Evolutionary conservation across 2,888 invertebrate genomes (phyloP).

Genomic region (Melieria crassipennis): DNA sequence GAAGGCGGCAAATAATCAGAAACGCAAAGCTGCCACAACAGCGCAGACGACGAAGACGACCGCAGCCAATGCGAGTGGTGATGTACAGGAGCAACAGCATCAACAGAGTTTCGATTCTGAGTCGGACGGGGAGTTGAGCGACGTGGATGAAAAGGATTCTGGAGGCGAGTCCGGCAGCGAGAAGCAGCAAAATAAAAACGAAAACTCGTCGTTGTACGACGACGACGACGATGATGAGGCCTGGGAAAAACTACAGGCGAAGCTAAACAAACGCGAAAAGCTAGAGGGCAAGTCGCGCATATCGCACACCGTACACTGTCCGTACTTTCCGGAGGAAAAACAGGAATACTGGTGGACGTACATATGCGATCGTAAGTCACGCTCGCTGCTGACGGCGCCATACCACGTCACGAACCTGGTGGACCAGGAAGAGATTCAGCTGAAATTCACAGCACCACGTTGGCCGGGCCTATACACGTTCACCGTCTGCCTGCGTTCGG

Average conservation of each 20-base stretch:
- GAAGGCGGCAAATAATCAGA: conserved; percentile 58
- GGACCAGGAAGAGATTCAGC: conserved; percentile 87
- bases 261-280: conserved; percentile 86
- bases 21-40: conserved; percentile 56
- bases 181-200: conserved; percentile 69
- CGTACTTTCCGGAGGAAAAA: conserved; percentile 93
- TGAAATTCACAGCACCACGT: conserved; percentile 95
- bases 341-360: conserved; percentile 99
- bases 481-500: conserved; percentile 89
- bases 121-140: conserved; percentile 67
- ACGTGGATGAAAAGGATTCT: conserved; percentile 66
- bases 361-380: conserved; percentile 93
- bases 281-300: conserved; percentile 93
- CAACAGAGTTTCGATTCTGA: conserved; percentile 61
- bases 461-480: conserved; percentile 94
- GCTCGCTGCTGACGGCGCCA: conserved; percentile 90
- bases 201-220: conserved; percentile 66
- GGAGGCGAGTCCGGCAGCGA: conserved; percentile 70
- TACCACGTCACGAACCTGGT: conserved; percentile 93
- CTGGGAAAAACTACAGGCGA: conserved; percentile 91
- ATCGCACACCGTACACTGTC: conserved; percentile 97
- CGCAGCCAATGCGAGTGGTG: conserved; percentile 49
- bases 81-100: conserved; percentile 49
- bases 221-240: conserved; percentile 84
- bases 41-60: conserved; percentile 52